Conservation (phyloP, 2,797 vertebrate species). For the Pangasius djambal region DNA sequence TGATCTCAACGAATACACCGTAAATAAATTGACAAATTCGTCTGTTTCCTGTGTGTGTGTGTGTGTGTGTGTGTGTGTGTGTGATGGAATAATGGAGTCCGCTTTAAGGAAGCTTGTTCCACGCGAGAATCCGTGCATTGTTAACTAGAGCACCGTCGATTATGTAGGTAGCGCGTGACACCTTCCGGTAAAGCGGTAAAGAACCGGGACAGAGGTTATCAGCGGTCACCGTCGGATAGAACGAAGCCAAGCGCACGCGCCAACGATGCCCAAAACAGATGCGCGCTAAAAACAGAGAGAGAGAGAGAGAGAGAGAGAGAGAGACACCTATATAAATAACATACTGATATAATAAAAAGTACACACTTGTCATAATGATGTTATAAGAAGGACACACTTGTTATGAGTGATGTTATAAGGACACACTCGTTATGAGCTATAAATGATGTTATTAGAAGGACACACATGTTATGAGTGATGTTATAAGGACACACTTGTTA, state of each 20-base stretch:
- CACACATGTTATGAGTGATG: too few species aligned
- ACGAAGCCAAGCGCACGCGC: conserved; percentile 48
- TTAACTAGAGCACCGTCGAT: neutral
- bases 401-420: neutral
- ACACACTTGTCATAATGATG: neutral
- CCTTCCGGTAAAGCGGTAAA: conserved; percentile 7
- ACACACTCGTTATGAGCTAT: neutral
- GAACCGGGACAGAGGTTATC: conserved; percentile 58
- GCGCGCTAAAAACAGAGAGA: too few species aligned
- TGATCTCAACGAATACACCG: neutral
- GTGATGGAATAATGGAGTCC: neutral
- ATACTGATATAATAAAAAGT: neutral
- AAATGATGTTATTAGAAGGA: neutral
- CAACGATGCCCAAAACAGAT: neutral
- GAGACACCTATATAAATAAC: too few species aligned
- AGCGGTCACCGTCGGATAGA: neutral
- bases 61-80: neutral
- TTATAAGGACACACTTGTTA: too few species aligned
- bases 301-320: too few species aligned
- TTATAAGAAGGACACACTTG: neutral
- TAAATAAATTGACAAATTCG: neutral
- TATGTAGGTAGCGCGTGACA: conserved; percentile 20
- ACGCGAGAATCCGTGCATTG: neutral
- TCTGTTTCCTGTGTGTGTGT: neutral
- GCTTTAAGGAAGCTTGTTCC: neutral